These are phyloP conservation scores for Psammodynastes pulverulentus DNA, from an alignment of 2,113 vertebrate genomes.

Conservation along the genomic window DNA sequence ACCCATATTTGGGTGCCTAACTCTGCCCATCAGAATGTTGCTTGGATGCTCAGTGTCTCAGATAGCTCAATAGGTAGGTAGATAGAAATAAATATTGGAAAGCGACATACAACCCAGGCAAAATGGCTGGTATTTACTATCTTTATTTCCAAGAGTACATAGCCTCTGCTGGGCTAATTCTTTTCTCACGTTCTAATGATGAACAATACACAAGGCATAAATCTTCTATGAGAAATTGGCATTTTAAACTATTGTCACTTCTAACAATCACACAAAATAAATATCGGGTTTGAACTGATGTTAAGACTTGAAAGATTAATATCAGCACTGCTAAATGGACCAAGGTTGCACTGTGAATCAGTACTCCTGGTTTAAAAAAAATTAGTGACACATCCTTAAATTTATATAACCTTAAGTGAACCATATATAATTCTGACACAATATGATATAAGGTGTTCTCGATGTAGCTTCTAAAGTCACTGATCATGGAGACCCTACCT, in stretches of 20 bases:
- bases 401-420: background rate
- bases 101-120: background rate
- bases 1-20: background rate
- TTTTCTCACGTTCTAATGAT: background rate
- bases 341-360: background rate
- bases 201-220: background rate
- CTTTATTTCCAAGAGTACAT: background rate
- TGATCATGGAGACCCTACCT: background rate
- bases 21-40: background rate
- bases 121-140: background rate
- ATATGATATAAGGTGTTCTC: background rate
- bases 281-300: background rate
- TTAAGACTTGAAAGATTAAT: background rate
- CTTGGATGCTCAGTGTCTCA: background rate
- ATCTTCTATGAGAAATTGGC: background rate
- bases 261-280: background rate
- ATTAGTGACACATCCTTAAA: background rate
- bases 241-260: background rate
- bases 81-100: background rate
- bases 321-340: background rate
- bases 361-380: background rate
- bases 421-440: background rate
- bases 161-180: background rate
- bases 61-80: background rate
- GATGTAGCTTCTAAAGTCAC: background rate